These are phyloP conservation scores for Drosophila gaucha DNA, from an alignment of 2,888 invertebrate genomes.

Conservation along the genomic window DNA sequence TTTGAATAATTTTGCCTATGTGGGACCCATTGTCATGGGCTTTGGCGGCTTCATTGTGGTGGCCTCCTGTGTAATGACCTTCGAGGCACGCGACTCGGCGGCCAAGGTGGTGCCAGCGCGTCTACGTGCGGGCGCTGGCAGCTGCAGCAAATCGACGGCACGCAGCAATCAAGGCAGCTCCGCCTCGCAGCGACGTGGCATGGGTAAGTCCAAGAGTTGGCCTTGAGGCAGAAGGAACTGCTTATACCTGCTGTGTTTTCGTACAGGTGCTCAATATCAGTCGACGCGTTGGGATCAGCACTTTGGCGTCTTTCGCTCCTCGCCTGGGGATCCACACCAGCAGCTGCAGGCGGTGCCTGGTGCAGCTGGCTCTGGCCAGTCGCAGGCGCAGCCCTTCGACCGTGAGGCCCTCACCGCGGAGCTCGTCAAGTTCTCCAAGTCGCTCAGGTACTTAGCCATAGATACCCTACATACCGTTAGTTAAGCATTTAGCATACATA, in stretches of 20 bases:
- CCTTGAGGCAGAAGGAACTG: neutral
- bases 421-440: constrained; percentile 85
- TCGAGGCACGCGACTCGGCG: constrained; percentile 97
- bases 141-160: constrained; percentile 74
- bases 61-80: constrained; percentile 99
- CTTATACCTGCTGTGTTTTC: no score
- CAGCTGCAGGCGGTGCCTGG: constrained; percentile 80
- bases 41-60: constrained; percentile 98
- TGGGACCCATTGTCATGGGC: constrained; percentile 99
- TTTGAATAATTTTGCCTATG: constrained; percentile 95
- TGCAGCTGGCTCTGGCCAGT: constrained; percentile 65
- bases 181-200: constrained; percentile 82
- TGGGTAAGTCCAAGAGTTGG: constrained; percentile 66
- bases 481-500: neutral
- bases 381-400: constrained; percentile 84
- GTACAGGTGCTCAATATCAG: constrained; percentile 78
- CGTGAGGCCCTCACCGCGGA: constrained; percentile 85
- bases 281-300: constrained; percentile 87
- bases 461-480: neutral
- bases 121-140: constrained; percentile 85
- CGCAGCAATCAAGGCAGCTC: constrained; percentile 83
- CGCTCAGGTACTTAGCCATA: constrained; percentile 72
- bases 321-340: constrained; percentile 85
- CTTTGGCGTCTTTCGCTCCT: constrained; percentile 88
- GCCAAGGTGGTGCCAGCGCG: constrained; percentile 95